Evolutionary conservation across 2,113 vertebrate genomes (phyloP), one percentile per base, ranked within the genome.

Genomic region (Lamprotornis superbus): DNA sequence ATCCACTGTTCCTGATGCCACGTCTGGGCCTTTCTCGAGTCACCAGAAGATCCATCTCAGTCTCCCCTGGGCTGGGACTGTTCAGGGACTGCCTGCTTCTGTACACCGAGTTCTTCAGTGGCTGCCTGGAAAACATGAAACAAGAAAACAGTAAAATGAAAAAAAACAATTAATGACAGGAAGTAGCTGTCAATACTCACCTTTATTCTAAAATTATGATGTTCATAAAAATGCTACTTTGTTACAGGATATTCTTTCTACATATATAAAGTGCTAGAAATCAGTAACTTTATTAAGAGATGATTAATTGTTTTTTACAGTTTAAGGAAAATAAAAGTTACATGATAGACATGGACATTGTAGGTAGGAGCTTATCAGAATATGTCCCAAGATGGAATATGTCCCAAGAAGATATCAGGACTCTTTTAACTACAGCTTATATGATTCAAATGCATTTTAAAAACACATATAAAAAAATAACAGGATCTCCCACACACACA

Each of bases 1-100:
- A 99, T 93, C 99, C 99, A 12, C 98, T 99, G 98, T 99, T 99
- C 8, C 99, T 98, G 70, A 99, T 99, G 74, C 99, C 99, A 96
- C 99, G 99, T 30, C 99, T 98, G 7, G 99, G 99, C 96, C 99
- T 98, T 93, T 99, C 99, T 89, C 99, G 98, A 91, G 99, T 99
- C 91, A 99, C 99, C 61, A 99, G 98, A 85, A 99, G 98, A 98
- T 99, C 99, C 99, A 99, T 99, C 97, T 99, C 99, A 0, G 99
- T 99, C 94, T 99, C 99, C 83, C 99, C 99, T 9, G 99, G 99
- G 90, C 99, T 99, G 33, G 99, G 99, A 79, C 99, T 99, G 96
- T 99, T 99, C 95, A 99, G 98, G 92, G 99, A 99, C 97, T 99
- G 99, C 79, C 99, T 98, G 98, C 99, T 99, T 94, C 99, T 98